Conservation (phyloP, 2,888 invertebrate genomes). For the Lasioglossum lativentre region DNA sequence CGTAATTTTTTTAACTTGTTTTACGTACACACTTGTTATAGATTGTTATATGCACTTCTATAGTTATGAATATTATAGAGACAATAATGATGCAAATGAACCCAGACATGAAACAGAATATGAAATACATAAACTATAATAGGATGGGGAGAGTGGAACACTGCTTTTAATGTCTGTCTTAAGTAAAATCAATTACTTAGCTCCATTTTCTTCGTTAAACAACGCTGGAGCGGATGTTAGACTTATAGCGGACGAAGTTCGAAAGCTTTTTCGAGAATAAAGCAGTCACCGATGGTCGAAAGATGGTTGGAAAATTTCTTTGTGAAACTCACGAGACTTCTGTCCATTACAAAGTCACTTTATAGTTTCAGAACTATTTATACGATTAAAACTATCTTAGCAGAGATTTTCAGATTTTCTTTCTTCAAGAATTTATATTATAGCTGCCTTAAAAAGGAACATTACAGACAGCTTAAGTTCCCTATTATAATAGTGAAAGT, state of each 20-base stretch:
- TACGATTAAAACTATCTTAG: background rate
- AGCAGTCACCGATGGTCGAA: background rate
- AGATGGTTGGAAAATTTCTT: background rate
- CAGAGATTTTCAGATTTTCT: background rate
- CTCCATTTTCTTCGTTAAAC: background rate
- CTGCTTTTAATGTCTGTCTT: background rate
- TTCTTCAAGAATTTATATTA: background rate
- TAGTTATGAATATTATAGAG: background rate
- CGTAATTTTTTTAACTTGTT: too few relatives aligned
- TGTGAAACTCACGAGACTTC: background rate
- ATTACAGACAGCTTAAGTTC: background rate
- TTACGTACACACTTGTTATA: background rate
- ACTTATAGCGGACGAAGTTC: background rate
- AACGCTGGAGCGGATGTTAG: background rate
- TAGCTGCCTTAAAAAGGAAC: background rate
- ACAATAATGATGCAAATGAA: too few relatives aligned
- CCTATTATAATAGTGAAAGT: background rate
- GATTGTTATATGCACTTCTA: background rate
- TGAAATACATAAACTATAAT: background rate
- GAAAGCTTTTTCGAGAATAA: constrained; percentile 4
- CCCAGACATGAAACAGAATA: too few relatives aligned
- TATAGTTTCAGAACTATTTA: constrained; percentile 6
- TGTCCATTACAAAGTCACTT: background rate
- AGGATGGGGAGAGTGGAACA: background rate
- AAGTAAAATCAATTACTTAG: background rate